Base-by-base conservation (phyloP, 2,113 vertebrate genomes). In the Bucco capensis region DNA sequence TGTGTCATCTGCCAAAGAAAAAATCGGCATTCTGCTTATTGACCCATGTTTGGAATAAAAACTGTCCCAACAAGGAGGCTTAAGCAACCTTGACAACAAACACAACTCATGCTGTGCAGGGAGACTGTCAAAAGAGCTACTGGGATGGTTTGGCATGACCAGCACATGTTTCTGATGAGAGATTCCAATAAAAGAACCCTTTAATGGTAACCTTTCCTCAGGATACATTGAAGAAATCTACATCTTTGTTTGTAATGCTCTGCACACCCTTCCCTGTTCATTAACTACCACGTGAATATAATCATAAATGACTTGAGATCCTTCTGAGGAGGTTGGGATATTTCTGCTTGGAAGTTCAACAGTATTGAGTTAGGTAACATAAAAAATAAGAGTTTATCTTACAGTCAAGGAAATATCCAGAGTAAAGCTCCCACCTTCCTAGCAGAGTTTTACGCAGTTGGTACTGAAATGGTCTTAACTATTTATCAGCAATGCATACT, bases 81-180 rank as follows among this genome's bases (percentile, higher is more conserved):
- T 78, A 90, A 65, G 77, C 44, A 93, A 75, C 73, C 73, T 27
- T 85, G 57, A 88, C 83, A 92, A 84, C 25, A 89, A 90, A 75
- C 23, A 31, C 86, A 81, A 14, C 79, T 90, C 79, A 44, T 1
- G 9, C 81, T 47, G 90, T 47, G 74, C 46, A 82, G 35, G 31
- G 35, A 74, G 38, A 42, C 4, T 66, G 78, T 58, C 17, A 2
- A 18, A 71, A 90, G 0, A 79, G 61, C 83, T 62, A 16, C 70
- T 50, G 75, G 89, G 19, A 50, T 50, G 62, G 37, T 51, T 10
- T 76, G 66, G 90, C 86, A 73, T 86, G 88, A 96, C 73, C 77
- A 93, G 86, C 90, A 95, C 40, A 1, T 73, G 90, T 23, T n/a
- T 65, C 90, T 90, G 54, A 27, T 9, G 44, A 57, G 53, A 85